Base-by-base conservation (phyloP, 2,888 invertebrate species). In the Tenthredo notha region DNA sequence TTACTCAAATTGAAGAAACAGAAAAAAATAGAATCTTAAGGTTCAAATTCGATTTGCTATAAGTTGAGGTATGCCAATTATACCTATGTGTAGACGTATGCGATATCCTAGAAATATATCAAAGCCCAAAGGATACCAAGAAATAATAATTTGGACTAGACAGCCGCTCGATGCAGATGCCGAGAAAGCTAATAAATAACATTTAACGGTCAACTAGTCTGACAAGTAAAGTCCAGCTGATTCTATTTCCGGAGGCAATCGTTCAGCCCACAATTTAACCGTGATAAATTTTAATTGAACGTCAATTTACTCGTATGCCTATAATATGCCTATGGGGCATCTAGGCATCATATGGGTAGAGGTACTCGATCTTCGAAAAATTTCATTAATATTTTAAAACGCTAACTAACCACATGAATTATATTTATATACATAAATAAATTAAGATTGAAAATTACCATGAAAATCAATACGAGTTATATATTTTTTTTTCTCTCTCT, bases 131-230 rank as follows among this genome's bases (percentile, higher is more conserved):
- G 50, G 77, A 40, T 77, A 77, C 77, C 7, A 50, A 54, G 80
- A 80, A 61, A 80, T 50, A 80, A 80, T 80, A 58, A 80, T 80
- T 61, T 50, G 37, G 7, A 29, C 33, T 77, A 50, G 54, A 18
- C 77, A 25, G 61, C 58, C 58, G 58, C 6, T 40, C 50, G 29
- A 61, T 40, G 21, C 67, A 50, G 21, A 58, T 40, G n/a, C 29
- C 33, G 40, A 61, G 80, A 61, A 80, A 80, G 80, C 33, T 80
- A 80, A 61, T 80, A 80, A 80, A 80, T 80, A 61, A 80, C 58
- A 61, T 80, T 80, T 80, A 80, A 80, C 80, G 80, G 80, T 80
- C 80, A 58, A 61, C 40, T 61, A 61, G 40, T 10, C 80, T 40
- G 80, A 37, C 61, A 37, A 6, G 37, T 61, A 58, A 21, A 25